phyloP scores from a whole-genome alignment of 2,888 invertebrate genomes.

The Ornithoptera priamus region DNA sequence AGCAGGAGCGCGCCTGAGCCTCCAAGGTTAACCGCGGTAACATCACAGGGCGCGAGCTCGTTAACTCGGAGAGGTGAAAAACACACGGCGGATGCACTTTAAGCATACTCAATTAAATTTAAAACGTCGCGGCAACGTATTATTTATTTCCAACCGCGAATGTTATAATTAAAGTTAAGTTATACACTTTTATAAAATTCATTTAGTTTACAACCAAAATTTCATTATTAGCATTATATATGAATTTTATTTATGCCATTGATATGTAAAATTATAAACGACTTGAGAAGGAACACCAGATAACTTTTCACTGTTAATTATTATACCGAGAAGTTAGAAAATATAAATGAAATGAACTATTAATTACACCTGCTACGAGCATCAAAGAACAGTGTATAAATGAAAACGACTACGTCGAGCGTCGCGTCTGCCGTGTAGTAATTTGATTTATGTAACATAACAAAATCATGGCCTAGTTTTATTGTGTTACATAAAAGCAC shows the following conservation, averaged over 20 bases:
- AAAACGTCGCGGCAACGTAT: conserved; percentile 41
- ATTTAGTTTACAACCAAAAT: conserved; percentile 10
- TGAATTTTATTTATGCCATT: conserved; percentile 8
- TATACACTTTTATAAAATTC: conserved; percentile 2
- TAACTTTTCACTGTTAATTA: neutral
- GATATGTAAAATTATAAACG: neutral
- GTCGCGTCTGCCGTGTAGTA: conserved; percentile 20
- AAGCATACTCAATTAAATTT: conserved; percentile 59
- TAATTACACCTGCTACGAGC: conserved; percentile 21
- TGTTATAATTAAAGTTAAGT: conserved; percentile 21
- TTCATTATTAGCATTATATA: neutral
- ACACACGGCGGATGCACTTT: conserved; percentile 49
- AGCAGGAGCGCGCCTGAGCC: conserved; percentile 51
- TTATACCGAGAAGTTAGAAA: conserved; percentile 3
- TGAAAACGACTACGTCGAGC: conserved; percentile 17
- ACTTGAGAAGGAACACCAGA: no score
- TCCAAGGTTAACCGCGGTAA: conserved; percentile 68
- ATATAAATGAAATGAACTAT: conserved; percentile 15
- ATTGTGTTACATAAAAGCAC: conserved; percentile 27
- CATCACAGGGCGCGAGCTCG: conserved; percentile 68
- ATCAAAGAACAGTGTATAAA: conserved; percentile 24
- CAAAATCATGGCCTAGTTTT: conserved; percentile 10
- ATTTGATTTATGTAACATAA: conserved; percentile 31
- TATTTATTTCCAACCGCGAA: conserved; percentile 14
- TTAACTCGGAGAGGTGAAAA: conserved; percentile 70